Base-by-base conservation (phyloP, 30 jellyfish, hydroid and myxozoan genomes). In the Chrysaora quinquecirrha region DNA sequence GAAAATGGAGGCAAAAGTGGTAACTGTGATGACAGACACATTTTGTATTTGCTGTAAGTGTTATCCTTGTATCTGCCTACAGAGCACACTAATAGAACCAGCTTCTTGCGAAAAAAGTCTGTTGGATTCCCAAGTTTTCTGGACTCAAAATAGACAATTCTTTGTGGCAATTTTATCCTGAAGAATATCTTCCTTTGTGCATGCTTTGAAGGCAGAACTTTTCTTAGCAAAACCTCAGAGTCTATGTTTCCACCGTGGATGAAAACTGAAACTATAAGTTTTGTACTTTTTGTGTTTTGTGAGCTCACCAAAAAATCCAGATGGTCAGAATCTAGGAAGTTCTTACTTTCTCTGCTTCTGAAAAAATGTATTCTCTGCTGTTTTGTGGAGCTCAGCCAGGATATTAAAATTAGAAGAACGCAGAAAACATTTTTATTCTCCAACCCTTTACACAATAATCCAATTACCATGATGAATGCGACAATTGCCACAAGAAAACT, bases 111-210 rank as follows among this genome's bases (percentile, higher is more conserved):
- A 20, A 52, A 52, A 19, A 52, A 52, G 19, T 52, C 68, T 3
- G 68, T 52, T 52, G 68, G 68, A 19, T 52, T 52, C 4, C 19
- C 24, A 2, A 52, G 68, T 52, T 52, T 52, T 52, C 68, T 52
- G 19, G 29, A 10, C 27, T 52, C 68, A 20, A 52, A 52, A 25
- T 10, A 52, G 25, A 52, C 68, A 4, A 52, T 4, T 3, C 29
- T 4, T 10, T 16, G 29, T 3, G 68, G 25, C 9, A 52, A 12
- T 10, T 16, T 10, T 2, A 19, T 19, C 9, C 19, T 52, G 68
- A 52, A 52, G 9, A 10, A 4, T 4, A 3, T 3, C 19, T 52
- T 19, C 12, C 29, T 52, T 20, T 20, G 68, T 10, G 24, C 29
- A 52, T 2, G 68, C 19, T 2, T 2, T 52, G 6, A 4, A 19